These are phyloP conservation scores for Argya squamiceps DNA, from an alignment of 2,797 vertebrate species.

Conservation along the genomic window DNA sequence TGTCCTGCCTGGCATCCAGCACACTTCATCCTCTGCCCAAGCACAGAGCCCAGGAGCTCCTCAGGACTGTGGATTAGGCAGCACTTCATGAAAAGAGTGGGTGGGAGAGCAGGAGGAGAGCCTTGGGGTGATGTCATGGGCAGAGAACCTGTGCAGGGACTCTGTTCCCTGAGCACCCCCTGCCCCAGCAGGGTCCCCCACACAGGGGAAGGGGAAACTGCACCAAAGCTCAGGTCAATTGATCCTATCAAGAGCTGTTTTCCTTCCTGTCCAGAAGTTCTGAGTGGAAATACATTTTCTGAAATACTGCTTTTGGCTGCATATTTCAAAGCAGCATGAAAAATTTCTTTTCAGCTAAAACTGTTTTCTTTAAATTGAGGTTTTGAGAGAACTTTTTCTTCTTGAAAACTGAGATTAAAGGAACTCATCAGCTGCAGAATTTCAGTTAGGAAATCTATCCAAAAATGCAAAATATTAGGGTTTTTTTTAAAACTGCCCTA, in stretches of 20 bases:
- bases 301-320: neutral
- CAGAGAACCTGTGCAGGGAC: neutral
- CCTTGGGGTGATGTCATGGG: neutral
- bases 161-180: neutral
- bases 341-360: neutral
- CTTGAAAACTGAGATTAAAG: slow-evolving; percentile 31
- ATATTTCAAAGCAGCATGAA: slow-evolving; percentile 13
- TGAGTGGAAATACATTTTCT: neutral
- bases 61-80: neutral
- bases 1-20: neutral
- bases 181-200: neutral
- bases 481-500: neutral
- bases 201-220: neutral
- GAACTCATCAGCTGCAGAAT: neutral
- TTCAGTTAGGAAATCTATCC: neutral
- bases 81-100: neutral
- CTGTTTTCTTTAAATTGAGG: neutral
- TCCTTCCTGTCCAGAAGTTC: neutral
- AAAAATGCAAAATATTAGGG: neutral
- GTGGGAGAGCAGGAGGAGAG: neutral
- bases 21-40: neutral
- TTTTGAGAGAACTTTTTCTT: neutral
- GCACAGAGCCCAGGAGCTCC: neutral
- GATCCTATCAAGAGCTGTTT: neutral
- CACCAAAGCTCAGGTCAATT: neutral